Base-by-base conservation (phyloP, 2,888 invertebrate genomes). In the Metopia argyrocephala region DNA sequence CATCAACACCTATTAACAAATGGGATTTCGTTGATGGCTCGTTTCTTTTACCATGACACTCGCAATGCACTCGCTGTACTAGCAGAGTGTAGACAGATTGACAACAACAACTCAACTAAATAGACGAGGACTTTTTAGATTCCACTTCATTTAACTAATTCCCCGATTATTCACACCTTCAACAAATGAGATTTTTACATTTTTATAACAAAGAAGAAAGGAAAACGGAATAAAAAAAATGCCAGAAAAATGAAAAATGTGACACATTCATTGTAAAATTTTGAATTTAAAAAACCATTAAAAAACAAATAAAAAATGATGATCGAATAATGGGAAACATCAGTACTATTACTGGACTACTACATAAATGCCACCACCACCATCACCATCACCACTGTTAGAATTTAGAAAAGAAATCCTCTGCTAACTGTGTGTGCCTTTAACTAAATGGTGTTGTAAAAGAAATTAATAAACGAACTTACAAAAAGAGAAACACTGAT, bases 81-180 rank as follows among this genome's bases (percentile, higher is more conserved):
- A n/a, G n/a, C n/a, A 38, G 38, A 38, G 38, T 38, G 38, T 15
- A 38, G 38, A 38, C 38, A 38, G 38, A 38, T 38, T 38, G 38
- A 38, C 38, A 2, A 27, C 27, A 18, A 46, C 28, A 57, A 38
- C 20, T n/a, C 23, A 15, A 25, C 23, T 46, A 65, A 18, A 12
- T 52, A 23, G 57, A 59, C 3, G 38, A 57, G 28, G 64, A 76
- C 68, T 73, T 64, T 54, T 64, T 76, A 75, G 54, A 82, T 85
- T 84, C 73, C 86, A 86, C 86, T 87, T 87, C 88, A 87, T 87
- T 88, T 84, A 86, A 84, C 88, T 84, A 84, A 88, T 86, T 84
- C 88, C 85, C 15, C 84, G 84, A 88, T 87, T 88, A 87, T 87
- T 87, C 86, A 86, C 87, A 87, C 87, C 88, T 86, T 79, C 73